Evolutionary conservation across 2,797 vertebrate genomes (phyloP), one percentile per base, ranked within the genome.

Genomic region (Pangasius krempfi): DNA sequence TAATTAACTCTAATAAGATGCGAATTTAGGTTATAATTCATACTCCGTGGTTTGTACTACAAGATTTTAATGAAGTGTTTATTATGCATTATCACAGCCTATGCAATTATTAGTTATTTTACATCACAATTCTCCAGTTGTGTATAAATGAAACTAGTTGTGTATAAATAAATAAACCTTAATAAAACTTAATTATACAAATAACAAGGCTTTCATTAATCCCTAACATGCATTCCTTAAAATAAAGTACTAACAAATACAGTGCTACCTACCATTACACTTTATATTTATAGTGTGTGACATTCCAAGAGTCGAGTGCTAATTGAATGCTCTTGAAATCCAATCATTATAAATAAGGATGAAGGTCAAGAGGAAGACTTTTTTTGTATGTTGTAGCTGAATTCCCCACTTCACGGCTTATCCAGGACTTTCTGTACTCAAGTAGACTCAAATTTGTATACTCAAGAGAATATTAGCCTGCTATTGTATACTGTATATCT

Each of bases 311-410:
- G 60, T 84, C 62, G 18, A 84, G 83, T 84, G 44, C n/a, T 52
- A 52, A 84, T 30, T 50, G 62, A 84, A 84, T 10, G 40, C 62
- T 33, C 44, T 52, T 25, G 64, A 70, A 84, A 84, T 66, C 16
- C 40, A 84, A 84, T 33, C 58, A 66, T 68, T 30, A 54, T 54
- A 81, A 40, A 81, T 22, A 82, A 60, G 54, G 0, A 82, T 40
- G 9, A 82, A 82, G 56, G 30, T 82, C 33, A 37, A 82, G 54
- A 14, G 12, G 10, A 40, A 62, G 30, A 14, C 1, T 33, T 20
- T 33, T 37, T 6, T 79, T 54, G 50, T 30, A 52, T 54, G 30
- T 30, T 20, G 50, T n/a, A 52, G 54, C 2, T 54, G 76, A 79
- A 79, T 56, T 79, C 27, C 76, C 30, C 50, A 54, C n/a, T 54